Evolutionary conservation across 1,140 invertebrate species (phyloP), one percentile per base, ranked within the genome.

Genomic region (Drosophila santomea): DNA sequence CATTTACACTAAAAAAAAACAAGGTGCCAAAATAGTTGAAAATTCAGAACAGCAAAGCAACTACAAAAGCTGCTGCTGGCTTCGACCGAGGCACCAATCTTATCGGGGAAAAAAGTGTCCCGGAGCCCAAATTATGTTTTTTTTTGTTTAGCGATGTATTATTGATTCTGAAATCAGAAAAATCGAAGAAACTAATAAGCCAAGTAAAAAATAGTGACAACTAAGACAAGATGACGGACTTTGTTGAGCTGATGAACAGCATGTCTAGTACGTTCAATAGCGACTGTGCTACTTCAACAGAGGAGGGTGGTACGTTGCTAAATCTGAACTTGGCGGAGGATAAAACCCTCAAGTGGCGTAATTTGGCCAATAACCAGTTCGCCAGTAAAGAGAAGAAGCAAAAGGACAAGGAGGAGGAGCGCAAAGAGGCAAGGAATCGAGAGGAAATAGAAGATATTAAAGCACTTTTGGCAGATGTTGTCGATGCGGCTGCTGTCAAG

Each of bases 291-390:
- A 84, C 90, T 10, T 77, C 64, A 38, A 91, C 81, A 10, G 90
- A 75, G 38, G 90, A 91, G 61, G 90, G 90, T 14, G 89, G 84
- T 2, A 80, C 74, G 25, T 60, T 91, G 23, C 62, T 91, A 5
- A 89, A 91, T 54, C 35, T 88, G 50, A 89, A 92, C 43, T 67
- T 92, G 57, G 86, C 90, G 47, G 89, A 92, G 68, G 91, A 92
- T 64, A 92, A 92, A 28, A 92, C 91, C n/a, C 28, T 91, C 6
- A 92, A 92, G 44, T 92, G 91, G 91, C 91, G 91, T 44, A 92
- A 89, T 71, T 74, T 92, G 72, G 80, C 82, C 43, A 90, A 92
- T 54, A 92, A 92, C 86, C 91, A 91, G 73, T 91, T 91, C 25
- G 91, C 91, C 50, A 89, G 91, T 57, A 91, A 91, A 79, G 88